Conservation (phyloP, 2,113 vertebrate species). For the Leucopsar rothschildi region DNA sequence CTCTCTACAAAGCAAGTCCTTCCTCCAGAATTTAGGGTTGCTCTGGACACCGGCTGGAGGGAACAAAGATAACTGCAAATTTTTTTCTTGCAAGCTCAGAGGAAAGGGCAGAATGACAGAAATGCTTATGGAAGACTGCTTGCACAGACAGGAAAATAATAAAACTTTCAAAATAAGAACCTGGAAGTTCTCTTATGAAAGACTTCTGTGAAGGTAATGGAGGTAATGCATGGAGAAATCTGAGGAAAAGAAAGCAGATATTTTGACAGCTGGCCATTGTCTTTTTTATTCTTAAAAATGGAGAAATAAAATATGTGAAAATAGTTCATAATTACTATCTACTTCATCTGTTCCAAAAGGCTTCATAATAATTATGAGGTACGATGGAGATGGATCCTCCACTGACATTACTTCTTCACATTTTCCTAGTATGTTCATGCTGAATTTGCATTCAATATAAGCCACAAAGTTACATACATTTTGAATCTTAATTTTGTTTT, state of each 20-base stretch:
- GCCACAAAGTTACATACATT: neutral
- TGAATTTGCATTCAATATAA: neutral
- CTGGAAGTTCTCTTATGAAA: neutral
- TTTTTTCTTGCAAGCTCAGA: neutral
- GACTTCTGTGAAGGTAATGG: neutral
- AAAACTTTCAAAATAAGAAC: neutral
- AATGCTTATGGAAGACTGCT: neutral
- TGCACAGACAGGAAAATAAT: neutral
- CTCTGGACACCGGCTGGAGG: neutral
- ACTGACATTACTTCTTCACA: neutral
- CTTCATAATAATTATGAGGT: neutral
- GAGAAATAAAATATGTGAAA: neutral
- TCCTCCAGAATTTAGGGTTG: neutral
- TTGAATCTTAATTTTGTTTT: neutral
- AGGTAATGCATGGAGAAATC: neutral
- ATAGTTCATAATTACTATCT: neutral
- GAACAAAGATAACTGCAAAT: neutral
- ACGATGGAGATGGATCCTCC: fast-evolving
- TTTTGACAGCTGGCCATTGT: neutral
- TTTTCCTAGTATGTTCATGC: neutral
- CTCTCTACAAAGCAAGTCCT: neutral
- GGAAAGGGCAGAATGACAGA: neutral
- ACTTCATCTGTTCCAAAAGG: neutral
- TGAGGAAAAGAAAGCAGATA: neutral
- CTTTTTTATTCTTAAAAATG: neutral